Conservation (phyloP, 1,140 invertebrate genomes). For the Philotrypesis tridentata region DNA sequence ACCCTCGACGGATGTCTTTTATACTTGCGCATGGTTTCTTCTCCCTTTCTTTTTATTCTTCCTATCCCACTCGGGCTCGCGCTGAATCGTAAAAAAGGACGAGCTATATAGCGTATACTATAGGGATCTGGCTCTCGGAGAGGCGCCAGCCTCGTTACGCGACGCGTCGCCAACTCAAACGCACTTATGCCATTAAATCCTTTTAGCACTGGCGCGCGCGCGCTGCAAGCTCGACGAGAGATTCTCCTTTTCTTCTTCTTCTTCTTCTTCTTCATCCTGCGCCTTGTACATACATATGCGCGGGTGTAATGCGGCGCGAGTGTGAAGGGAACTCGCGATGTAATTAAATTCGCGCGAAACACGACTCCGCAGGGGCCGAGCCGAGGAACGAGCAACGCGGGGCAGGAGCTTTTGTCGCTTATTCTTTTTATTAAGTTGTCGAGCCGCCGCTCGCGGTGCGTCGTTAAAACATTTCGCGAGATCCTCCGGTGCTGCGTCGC, state of each 20-base stretch:
- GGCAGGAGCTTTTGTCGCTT: neutral
- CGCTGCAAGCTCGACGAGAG: neutral
- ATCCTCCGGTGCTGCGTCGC: too few species aligned
- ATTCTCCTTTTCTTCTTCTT: neutral
- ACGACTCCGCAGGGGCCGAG: constrained; percentile 5
- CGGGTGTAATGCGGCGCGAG: neutral
- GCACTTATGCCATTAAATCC: constrained; percentile 46
- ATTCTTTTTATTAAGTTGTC: neutral
- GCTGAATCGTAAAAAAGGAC: constrained; percentile 52
- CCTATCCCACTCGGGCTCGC: constrained; percentile 2
- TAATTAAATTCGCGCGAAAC: constrained; percentile 39
- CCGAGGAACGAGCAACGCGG: neutral
- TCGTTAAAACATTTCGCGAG: neutral
- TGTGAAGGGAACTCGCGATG: constrained; percentile 1
- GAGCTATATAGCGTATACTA: constrained; percentile 52
- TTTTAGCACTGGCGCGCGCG: constrained; percentile 20
- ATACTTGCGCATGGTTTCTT: constrained; percentile 35
- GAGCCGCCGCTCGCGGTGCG: neutral
- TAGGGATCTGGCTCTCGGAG: constrained; percentile 32
- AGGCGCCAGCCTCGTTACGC: constrained; percentile 38
- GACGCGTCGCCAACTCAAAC: constrained; percentile 28
- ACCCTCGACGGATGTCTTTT: constrained; percentile 48
- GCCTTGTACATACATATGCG: too few species aligned
- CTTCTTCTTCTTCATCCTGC: neutral
- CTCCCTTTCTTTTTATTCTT: constrained; percentile 39